Conservation (phyloP, 1,140 invertebrate species). For the Bathynomus jamesi region DNA sequence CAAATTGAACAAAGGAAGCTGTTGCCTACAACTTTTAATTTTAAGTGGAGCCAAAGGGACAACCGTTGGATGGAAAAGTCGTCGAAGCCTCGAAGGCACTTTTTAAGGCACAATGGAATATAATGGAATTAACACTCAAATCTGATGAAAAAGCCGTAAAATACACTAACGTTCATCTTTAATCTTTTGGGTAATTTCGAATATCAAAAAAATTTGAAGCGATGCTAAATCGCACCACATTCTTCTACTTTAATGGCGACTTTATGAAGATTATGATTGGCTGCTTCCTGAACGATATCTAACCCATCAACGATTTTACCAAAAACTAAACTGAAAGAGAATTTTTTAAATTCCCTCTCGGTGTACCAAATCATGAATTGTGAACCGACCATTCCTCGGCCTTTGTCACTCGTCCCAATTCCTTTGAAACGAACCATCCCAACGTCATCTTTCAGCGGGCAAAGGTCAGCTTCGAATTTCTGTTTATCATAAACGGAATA, state of each 20-base stretch:
- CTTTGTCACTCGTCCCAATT: conserved; percentile 32
- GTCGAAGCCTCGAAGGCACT: too few relatives aligned
- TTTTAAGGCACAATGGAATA: too few relatives aligned
- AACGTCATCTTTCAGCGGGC: conserved; percentile 35
- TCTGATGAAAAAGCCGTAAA: too few relatives aligned
- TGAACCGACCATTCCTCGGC: conserved; percentile 34
- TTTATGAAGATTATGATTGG: conserved; percentile 28
- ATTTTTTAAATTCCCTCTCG: conserved; percentile 36
- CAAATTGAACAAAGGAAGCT: too few relatives aligned
- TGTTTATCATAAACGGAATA: conserved; percentile 25
- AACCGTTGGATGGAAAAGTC: too few relatives aligned
- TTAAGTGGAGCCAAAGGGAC: too few relatives aligned
- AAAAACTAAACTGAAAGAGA: conserved; percentile 34
- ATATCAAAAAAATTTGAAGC: too few relatives aligned
- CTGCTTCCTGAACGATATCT: conserved; percentile 32
- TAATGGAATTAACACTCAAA: too few relatives aligned
- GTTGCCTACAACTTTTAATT: too few relatives aligned
- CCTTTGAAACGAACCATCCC: conserved; percentile 36
- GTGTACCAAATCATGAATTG: conserved; percentile 37
- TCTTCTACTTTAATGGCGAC: conserved; percentile 28
- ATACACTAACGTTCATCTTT: too few relatives aligned
- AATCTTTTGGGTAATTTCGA: too few relatives aligned
- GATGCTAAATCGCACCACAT: conserved; percentile 23
- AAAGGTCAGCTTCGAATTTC: conserved; percentile 34
- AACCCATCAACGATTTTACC: conserved; percentile 33